Conservation (phyloP, 2,888 invertebrate genomes). For the Sympetrum striolatum region DNA sequence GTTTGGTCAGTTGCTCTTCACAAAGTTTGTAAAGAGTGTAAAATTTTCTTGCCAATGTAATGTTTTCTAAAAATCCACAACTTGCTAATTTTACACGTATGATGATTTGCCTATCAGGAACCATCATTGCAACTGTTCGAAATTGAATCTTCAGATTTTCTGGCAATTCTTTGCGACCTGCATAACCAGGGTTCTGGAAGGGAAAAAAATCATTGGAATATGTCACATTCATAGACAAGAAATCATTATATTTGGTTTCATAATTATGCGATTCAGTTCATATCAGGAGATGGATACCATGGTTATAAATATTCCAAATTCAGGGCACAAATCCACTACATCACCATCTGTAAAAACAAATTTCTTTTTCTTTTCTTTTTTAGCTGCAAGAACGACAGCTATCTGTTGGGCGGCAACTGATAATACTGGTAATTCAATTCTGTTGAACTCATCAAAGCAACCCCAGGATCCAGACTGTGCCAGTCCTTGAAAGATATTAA, state of each 20-base stretch:
- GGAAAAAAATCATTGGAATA: constrained; percentile 14
- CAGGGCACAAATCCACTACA: constrained; percentile 88
- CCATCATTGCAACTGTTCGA: constrained; percentile 98
- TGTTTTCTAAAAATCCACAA: constrained; percentile 95
- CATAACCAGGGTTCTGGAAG: constrained; percentile 92
- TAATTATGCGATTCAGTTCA: neutral
- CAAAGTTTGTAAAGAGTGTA: constrained; percentile 96
- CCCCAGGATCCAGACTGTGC: constrained; percentile 98
- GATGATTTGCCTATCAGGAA: constrained; percentile 96
- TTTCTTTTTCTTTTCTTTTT: constrained; percentile 89
- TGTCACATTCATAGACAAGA: neutral
- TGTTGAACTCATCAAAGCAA: constrained; percentile 97
- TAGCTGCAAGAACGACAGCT: constrained; percentile 88
- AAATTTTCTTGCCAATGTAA: constrained; percentile 92
- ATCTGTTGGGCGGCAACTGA: constrained; percentile 98
- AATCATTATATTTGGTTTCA: neutral
- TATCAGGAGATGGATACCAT: constrained; percentile 70
- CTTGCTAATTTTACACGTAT: constrained; percentile 95
- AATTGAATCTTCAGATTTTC: constrained; percentile 98
- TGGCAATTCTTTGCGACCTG: constrained; percentile 93
- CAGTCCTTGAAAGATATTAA: constrained; percentile 65
- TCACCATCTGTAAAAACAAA: constrained; percentile 97
- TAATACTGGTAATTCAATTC: constrained; percentile 91
- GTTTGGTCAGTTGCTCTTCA: constrained; percentile 96
- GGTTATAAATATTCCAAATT: constrained; percentile 96